Conservation (phyloP, 1,140 invertebrate species). For the Drosophila triauraria region DNA sequence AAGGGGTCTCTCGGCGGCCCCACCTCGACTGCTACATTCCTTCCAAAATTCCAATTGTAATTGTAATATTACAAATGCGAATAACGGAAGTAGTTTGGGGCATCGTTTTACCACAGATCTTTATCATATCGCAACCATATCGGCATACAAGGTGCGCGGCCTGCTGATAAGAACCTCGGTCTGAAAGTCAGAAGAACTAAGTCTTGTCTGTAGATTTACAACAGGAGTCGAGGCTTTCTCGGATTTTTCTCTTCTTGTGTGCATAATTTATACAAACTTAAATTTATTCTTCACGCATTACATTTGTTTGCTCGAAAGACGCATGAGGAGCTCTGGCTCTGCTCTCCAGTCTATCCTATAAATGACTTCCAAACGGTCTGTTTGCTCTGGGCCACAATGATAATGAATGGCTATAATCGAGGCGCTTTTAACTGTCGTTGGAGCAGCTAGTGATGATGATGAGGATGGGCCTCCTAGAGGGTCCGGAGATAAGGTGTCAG, state of each 20-base stretch:
- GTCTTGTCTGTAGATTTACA: constrained; percentile 59
- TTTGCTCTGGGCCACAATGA: constrained; percentile 4
- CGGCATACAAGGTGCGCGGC: constrained; percentile 25
- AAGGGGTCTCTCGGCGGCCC: neutral
- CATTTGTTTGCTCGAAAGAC: constrained; percentile 36
- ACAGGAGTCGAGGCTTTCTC: neutral
- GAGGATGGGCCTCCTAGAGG: neutral
- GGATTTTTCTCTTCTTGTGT: neutral
- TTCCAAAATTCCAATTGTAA: constrained; percentile 16
- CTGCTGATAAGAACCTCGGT: constrained; percentile 30
- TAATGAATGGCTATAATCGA: constrained; percentile 10
- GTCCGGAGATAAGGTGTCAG: neutral
- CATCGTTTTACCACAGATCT: neutral
- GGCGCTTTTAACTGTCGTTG: constrained; percentile 2
- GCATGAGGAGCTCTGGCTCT: constrained; percentile 3
- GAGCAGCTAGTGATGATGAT: neutral
- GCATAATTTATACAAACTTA: constrained; percentile 60
- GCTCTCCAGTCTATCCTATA: constrained; percentile 11
- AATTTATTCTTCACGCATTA: constrained; percentile 79
- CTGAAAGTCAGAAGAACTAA: constrained; percentile 12
- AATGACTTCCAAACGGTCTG: constrained; percentile 20
- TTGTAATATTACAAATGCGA: constrained; percentile 38
- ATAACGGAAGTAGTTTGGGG: constrained; percentile 20
- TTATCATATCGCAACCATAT: constrained; percentile 30
- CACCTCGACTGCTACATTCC: neutral